Evolutionary conservation across 2,113 vertebrate genomes (phyloP).

Genomic region (Bubo bubo): DNA sequence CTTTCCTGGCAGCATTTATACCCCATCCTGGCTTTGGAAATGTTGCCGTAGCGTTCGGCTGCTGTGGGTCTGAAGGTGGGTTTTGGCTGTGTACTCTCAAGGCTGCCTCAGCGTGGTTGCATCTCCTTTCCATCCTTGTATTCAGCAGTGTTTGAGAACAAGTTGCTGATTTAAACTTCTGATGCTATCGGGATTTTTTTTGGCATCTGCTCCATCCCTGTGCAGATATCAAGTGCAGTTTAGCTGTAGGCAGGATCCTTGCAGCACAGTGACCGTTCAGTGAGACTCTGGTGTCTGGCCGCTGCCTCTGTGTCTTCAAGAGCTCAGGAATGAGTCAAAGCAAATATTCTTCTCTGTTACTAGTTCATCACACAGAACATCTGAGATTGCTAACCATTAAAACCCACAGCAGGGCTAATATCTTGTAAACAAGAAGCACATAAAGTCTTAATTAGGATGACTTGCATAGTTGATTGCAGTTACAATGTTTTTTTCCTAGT

Average conservation of each 20-base stretch:
- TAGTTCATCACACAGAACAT: background rate
- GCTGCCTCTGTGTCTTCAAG: background rate
- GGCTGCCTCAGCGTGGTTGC: background rate
- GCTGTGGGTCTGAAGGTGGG: background rate
- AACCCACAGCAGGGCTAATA: background rate
- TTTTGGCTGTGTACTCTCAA: fast-evolving
- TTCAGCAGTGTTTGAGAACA: background rate
- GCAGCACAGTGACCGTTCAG: fast-evolving
- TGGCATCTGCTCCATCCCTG: background rate
- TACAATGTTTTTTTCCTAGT: background rate
- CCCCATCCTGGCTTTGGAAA: background rate
- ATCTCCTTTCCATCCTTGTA: fast-evolving
- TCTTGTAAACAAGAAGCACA: background rate
- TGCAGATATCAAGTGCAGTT: no score
- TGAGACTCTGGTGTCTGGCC: background rate
- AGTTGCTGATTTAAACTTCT: fast-evolving
- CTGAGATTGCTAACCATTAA: background rate
- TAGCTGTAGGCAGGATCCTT: background rate
- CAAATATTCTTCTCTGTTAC: background rate
- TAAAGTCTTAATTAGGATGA: background rate
- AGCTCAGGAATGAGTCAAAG: background rate
- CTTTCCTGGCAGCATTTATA: background rate
- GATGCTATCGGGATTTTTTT: background rate
- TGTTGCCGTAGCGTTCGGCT: fast-evolving
- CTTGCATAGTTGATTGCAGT: background rate